phyloP scores from a whole-genome alignment of 2,113 vertebrate genomes.

The Corythaeola cristata region DNA sequence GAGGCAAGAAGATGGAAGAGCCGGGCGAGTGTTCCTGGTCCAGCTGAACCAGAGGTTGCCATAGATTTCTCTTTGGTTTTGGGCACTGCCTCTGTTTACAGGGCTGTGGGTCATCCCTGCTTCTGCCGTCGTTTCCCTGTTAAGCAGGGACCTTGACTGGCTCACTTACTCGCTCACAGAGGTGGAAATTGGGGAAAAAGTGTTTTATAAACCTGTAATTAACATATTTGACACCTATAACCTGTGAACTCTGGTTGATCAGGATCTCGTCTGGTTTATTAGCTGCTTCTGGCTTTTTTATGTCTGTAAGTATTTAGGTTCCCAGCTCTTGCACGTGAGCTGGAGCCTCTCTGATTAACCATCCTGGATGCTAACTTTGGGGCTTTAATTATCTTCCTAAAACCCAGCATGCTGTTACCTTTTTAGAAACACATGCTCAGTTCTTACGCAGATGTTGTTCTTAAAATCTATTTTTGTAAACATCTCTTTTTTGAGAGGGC shows the following conservation, averaged over 20 bases:
- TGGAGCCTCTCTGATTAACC: background rate
- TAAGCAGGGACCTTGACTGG: background rate
- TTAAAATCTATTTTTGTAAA: conserved; percentile 18
- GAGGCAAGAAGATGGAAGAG: background rate
- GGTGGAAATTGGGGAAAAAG: background rate
- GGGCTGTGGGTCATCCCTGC: background rate
- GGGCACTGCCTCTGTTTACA: rapidly evolving
- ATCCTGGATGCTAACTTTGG: background rate
- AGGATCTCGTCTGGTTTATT: background rate
- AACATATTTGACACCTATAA: background rate
- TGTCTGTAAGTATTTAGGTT: background rate
- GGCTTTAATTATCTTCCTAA: conserved; percentile 21
- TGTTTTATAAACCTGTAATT: background rate
- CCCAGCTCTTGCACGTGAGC: background rate
- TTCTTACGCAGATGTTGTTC: conserved; percentile 24
- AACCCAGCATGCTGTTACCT: background rate
- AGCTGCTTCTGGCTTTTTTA: background rate
- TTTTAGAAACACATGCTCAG: conserved; percentile 28
- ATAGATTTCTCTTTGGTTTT: rapidly evolving
- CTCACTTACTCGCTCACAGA: background rate
- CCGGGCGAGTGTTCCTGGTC: rapidly evolving
- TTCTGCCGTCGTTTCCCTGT: background rate
- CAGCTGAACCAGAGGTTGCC: background rate
- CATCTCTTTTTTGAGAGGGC: background rate
- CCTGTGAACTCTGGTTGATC: background rate